phyloP scores from a whole-genome alignment of 2,797 vertebrate genomes.

The Choloepus didactylus region DNA sequence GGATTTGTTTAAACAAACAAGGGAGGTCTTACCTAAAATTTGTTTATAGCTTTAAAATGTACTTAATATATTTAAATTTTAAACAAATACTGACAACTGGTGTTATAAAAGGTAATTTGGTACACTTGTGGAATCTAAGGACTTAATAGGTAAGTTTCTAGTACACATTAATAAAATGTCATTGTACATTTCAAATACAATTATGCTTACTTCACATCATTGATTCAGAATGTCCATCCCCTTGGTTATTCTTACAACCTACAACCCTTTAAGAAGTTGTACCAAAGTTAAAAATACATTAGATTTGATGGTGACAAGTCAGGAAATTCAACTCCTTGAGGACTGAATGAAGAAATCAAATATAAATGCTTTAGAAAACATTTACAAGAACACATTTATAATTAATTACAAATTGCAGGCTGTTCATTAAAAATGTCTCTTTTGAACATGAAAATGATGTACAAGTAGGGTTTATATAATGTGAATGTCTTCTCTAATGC shows the following conservation, averaged over 20 bases:
- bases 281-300: conserved; percentile 62
- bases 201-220: conserved; percentile 45
- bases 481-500: not conserved
- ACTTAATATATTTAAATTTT: conserved; percentile 63
- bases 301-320: conserved; percentile 41
- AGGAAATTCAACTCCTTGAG: conserved; percentile 57
- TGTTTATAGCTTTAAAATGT: conserved; percentile 60
- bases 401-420: conserved; percentile 79
- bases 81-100: conserved; percentile 75
- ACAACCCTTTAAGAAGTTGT: conserved; percentile 57
- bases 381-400: conserved; percentile 63
- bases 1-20: conserved; percentile 57
- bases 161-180: conserved; percentile 57
- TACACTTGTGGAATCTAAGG: conserved; percentile 28
- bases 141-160: conserved; percentile 64
- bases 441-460: conserved; percentile 60
- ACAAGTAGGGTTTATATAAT: not conserved
- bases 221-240: conserved; percentile 51
- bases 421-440: conserved; percentile 73
- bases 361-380: conserved; percentile 78
- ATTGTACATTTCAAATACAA: conserved; percentile 65
- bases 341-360: conserved; percentile 42
- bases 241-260: conserved; percentile 55
- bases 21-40: conserved; percentile 47
- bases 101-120: conserved; percentile 63